phyloP scores from a whole-genome alignment of 2,888 invertebrate genomes.

The Trachelus iudaicus region DNA sequence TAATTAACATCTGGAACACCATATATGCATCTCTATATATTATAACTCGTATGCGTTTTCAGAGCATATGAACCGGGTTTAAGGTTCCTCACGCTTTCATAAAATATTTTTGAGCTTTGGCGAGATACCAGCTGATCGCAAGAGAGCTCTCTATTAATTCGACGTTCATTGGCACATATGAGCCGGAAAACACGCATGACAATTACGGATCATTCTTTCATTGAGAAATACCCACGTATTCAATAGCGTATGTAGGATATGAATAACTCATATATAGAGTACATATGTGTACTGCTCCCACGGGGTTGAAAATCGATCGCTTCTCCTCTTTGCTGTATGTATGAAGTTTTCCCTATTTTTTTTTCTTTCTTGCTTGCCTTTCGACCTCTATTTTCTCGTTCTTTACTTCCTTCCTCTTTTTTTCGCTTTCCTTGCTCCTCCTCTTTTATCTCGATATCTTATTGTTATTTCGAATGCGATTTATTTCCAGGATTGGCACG shows the following conservation, averaged over 20 bases:
- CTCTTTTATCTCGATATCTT: neutral
- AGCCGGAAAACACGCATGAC: neutral
- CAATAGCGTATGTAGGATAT: neutral
- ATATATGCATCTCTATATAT: neutral
- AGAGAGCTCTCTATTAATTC: too few relatives aligned
- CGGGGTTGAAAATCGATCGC: neutral
- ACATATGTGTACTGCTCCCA: neutral
- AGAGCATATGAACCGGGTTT: neutral
- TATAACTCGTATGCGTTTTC: neutral
- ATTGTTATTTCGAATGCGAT: neutral
- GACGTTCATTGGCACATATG: neutral
- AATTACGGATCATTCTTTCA: neutral
- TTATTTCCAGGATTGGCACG: neutral
- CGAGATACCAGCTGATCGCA: too few relatives aligned
- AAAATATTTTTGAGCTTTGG: neutral
- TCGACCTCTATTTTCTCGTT: neutral
- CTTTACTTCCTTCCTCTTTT: neutral
- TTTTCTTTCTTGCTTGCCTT: neutral
- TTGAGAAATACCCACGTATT: neutral
- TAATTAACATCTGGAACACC: neutral
- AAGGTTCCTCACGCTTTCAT: neutral
- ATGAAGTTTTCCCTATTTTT: neutral
- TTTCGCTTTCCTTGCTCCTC: neutral
- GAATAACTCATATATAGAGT: neutral
- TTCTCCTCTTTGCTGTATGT: neutral